These are phyloP conservation scores for Whitmania pigra DNA, from an alignment of 1,140 invertebrate genomes.

Conservation along the genomic window DNA sequence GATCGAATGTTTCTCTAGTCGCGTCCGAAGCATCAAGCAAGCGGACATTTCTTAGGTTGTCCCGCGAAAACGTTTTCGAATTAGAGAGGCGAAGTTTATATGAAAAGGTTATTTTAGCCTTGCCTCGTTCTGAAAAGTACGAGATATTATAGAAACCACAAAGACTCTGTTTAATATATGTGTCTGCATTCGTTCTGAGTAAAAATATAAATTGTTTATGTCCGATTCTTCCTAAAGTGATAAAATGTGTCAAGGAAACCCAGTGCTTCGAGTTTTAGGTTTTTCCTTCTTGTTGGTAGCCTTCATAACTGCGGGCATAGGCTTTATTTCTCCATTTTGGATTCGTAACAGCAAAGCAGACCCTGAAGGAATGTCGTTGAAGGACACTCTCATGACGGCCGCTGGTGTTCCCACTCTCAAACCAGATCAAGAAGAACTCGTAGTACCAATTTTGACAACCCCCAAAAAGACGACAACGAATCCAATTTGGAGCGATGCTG, in stretches of 20 bases:
- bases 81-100: no score
- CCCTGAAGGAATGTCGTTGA: not conserved
- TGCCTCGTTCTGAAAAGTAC: no score
- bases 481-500: not conserved
- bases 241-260: constrained; percentile 11
- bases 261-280: constrained; percentile 13
- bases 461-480: not conserved
- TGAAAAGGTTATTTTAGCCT: no score
- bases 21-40: no score
- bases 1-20: no score
- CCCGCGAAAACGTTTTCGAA: no score
- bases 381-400: not conserved
- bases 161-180: no score
- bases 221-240: not conserved
- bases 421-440: not conserved
- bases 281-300: constrained; percentile 14
- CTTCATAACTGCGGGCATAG: constrained; percentile 7
- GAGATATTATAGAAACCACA: no score
- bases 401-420: not conserved
- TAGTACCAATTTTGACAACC: not conserved
- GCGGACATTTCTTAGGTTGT: no score
- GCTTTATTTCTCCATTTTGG: constrained; percentile 18
- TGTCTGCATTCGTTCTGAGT: no score
- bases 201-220: not conserved
- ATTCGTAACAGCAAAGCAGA: constrained; percentile 8